Percentiles rank a stretch among this genome's conserved stretches.
phyloP scores from a whole-genome alignment of 2,113 vertebrate species.

The Gavia stellata region DNA sequence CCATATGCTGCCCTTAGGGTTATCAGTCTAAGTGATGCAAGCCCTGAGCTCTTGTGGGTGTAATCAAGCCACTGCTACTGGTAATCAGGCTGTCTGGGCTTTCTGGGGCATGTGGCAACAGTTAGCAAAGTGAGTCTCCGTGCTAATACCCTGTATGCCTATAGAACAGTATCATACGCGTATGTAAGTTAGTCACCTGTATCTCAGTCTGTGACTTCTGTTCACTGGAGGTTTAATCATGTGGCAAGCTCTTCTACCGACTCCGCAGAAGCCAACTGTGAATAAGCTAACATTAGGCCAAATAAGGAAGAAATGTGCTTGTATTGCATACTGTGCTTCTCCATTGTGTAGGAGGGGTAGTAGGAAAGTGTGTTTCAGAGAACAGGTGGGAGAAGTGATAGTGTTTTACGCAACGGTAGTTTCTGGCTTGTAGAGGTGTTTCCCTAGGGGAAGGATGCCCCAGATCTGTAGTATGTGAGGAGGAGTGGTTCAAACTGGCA shows the following conservation, averaged over 20 bases:
- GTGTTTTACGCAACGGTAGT: slow-evolving; percentile 28
- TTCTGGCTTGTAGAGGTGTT: slow-evolving; percentile 29
- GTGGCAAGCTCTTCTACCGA: slow-evolving; percentile 17
- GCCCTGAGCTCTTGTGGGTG: background rate
- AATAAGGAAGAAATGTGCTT: slow-evolving; percentile 36
- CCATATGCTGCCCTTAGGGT: background rate
- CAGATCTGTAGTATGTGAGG: background rate
- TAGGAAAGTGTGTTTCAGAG: slow-evolving; percentile 15
- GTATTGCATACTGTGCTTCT: background rate
- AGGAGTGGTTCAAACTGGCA: slow-evolving; percentile 11
- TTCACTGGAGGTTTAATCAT: slow-evolving; percentile 4
- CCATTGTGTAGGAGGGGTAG: slow-evolving; percentile 25
- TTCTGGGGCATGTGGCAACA: background rate
- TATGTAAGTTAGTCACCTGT: background rate
- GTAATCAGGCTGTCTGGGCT: background rate
- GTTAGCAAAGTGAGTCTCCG: background rate
- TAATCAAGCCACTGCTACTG: background rate
- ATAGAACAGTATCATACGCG: fast-evolving
- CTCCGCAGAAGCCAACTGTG: background rate
- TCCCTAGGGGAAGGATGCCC: slow-evolving; percentile 5
- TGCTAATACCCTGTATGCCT: background rate
- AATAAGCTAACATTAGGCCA: background rate
- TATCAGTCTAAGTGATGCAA: background rate
- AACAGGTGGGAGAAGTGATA: slow-evolving; percentile 25
- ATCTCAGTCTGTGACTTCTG: background rate